Conservation (phyloP, 1,140 invertebrate species). For the Anoplophora glabripennis region DNA sequence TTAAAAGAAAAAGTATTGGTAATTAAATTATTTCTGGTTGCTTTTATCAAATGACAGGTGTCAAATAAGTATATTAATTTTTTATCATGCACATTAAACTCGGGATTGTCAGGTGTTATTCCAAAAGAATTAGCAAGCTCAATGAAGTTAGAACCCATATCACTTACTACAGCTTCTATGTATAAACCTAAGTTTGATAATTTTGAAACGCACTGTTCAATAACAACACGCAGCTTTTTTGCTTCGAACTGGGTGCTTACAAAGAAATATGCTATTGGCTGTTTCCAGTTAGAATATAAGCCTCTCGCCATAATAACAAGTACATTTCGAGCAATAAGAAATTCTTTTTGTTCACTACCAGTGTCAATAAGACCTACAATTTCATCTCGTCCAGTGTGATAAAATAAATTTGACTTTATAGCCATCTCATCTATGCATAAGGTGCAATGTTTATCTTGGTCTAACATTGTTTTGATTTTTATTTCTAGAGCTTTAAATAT, state of each 20-base stretch:
- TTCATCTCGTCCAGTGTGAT: background rate
- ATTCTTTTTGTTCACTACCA: constrained; percentile 2
- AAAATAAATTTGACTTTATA: background rate
- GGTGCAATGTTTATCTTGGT: constrained; percentile 1
- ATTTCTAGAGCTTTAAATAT: constrained; percentile 3
- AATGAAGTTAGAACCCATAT: constrained; percentile 18
- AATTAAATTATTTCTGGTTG: constrained; percentile 12
- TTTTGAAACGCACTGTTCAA: constrained; percentile 8
- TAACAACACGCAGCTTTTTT: constrained; percentile 1
- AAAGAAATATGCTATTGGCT: constrained; percentile 18
- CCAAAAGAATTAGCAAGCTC: constrained; percentile 5
- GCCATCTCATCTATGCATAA: constrained; percentile 5
- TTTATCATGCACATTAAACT: constrained; percentile 7
- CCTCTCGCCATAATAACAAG: constrained; percentile 11
- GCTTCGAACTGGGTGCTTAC: constrained; percentile 10
- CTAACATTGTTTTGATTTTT: background rate
- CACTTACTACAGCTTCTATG: constrained; percentile 9
- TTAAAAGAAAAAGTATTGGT: constrained; percentile 7
- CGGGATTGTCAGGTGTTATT: constrained; percentile 1
- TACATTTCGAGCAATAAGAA: background rate
- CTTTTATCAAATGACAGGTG: constrained; percentile 13
- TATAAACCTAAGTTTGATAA: constrained; percentile 8
- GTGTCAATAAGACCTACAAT: background rate
- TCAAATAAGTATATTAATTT: constrained; percentile 6
- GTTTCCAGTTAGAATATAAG: constrained; percentile 19